Evolutionary conservation across 1,140 invertebrate species (phyloP), one percentile per base, ranked within the genome.

Genomic region (Cyclargus thomasi): DNA sequence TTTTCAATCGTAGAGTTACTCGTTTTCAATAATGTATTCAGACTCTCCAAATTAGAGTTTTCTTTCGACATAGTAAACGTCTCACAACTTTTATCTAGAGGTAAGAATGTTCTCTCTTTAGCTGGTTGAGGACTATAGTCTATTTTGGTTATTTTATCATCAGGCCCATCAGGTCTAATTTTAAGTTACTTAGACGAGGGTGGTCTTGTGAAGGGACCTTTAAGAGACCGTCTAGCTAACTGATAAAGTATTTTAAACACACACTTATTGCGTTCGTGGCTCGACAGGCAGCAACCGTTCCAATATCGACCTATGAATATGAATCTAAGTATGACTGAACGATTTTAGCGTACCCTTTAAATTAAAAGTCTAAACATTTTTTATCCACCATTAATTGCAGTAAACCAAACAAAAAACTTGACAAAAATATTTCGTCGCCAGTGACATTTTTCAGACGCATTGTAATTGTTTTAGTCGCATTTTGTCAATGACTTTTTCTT

Each of bases 191-290:
- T 53, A 17, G 23, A 11, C 1, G 75, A 64, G 23, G 87, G 85
- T 23, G 47, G 39, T 16, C 69, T 75, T 17, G 76, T 53, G 64
- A 90, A 90, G 14, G 87, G 87, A 20, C 77, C 72, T n/a, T 82
- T 79, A 0, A 90, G 67, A 6, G 73, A 21, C 7, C 87, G 84
- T 74, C 69, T 80, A 39, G 84, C 78, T 53, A 90, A 65, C 69
- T 90, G 83, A 68, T 82, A 85, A 64, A 82, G 86, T 4, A 90
- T 71, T 16, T 71, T 23, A 69, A 88, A 86, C 18, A 85, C 67
- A 59, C 87, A 90, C 68, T 82, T 87, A 70, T 90, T 90, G 7
- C 85, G 74, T 65, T 81, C 72, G 7, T 88, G 82, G 79, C 73
- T 53, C 83, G 83, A 67, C 85, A 88, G 5, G 83, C 72, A 53